A percentile compares a stretch with the other conserved stretches of the same genome.
Evolutionary conservation across 2,113 vertebrate genomes (phyloP).

Genomic region (Hiodon tergisus): DNA sequence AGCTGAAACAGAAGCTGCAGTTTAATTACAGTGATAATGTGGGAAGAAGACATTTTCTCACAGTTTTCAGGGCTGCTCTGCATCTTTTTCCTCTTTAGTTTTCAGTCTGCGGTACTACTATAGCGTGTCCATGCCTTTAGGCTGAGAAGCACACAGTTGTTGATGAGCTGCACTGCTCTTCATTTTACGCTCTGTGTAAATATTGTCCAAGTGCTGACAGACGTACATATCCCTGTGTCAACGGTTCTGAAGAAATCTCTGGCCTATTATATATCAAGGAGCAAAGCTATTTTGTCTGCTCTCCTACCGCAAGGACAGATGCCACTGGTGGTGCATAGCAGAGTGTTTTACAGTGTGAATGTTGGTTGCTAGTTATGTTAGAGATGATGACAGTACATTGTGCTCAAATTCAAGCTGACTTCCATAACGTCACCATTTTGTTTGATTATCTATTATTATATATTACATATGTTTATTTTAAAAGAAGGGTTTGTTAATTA

Average conservation of each 20-base stretch:
- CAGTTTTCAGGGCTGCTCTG: conserved; percentile 6
- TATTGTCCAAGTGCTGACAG: conserved; percentile 58
- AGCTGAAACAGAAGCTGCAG: conserved; percentile 53
- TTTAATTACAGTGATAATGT: conserved; percentile 49
- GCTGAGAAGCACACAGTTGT: conserved; percentile 35
- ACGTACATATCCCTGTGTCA: conserved; percentile 54
- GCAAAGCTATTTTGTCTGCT: conserved; percentile 44
- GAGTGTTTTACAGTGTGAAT: neutral
- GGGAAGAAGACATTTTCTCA: conserved; percentile 25
- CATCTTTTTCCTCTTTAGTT: conserved; percentile 35
- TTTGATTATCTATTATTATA: no score
- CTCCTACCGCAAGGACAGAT: conserved; percentile 28
- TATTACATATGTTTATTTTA: no score
- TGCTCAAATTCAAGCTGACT: no score
- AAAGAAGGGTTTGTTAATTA: no score
- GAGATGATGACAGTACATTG: no score
- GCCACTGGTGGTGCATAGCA: neutral
- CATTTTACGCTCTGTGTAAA: conserved; percentile 44
- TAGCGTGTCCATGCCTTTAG: conserved; percentile 33
- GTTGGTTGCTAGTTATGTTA: neutral
- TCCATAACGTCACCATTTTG: no score
- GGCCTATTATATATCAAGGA: conserved; percentile 38
- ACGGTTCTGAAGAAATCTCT: conserved; percentile 43
- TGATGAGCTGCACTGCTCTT: conserved; percentile 55
- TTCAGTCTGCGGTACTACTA: conserved; percentile 12